Evolutionary conservation across 1,140 invertebrate species (phyloP).

Genomic region (Coelopa frigida): DNA sequence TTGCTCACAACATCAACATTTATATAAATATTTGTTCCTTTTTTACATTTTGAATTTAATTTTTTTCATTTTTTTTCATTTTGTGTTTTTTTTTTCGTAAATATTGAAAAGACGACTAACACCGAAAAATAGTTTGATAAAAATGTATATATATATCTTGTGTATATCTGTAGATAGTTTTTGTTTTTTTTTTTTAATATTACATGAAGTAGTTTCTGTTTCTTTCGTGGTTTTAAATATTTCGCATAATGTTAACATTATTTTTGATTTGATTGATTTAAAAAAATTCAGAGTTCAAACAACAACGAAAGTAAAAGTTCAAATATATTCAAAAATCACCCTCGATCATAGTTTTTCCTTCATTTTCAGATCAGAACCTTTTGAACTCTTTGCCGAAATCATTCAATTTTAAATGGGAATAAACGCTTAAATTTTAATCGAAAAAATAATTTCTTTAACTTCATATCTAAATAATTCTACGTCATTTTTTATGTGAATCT

Average conservation of each 20-base stretch:
- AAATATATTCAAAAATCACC: too few relatives aligned
- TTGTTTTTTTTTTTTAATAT: slow-evolving; percentile 9
- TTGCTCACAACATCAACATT: slow-evolving; percentile 45
- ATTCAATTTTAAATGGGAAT: neutral
- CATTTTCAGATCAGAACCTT: too few relatives aligned
- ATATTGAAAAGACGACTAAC: slow-evolving; percentile 45
- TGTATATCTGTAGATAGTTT: too few relatives aligned
- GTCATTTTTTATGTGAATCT: neutral
- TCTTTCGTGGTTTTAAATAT: too few relatives aligned
- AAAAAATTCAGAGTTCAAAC: slow-evolving; percentile 1
- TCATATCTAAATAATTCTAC: neutral
- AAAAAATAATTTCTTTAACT: too few relatives aligned
- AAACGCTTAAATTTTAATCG: too few relatives aligned
- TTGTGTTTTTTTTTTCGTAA: slow-evolving; percentile 22
- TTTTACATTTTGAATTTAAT: slow-evolving; percentile 15
- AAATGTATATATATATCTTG: slow-evolving; percentile 5
- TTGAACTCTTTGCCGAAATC: slow-evolving; percentile 7
- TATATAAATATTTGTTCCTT: slow-evolving; percentile 39
- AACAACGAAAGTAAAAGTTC: too few relatives aligned
- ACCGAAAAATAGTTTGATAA: slow-evolving; percentile 40
- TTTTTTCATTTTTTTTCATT: slow-evolving; percentile 18
- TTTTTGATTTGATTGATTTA: slow-evolving; percentile 6
- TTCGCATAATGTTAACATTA: too few relatives aligned
- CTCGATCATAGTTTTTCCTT: too few relatives aligned
- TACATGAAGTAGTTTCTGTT: slow-evolving; percentile 16